phyloP scores from a whole-genome alignment of 2,113 vertebrate genomes.

The Hoplias malabaricus region DNA sequence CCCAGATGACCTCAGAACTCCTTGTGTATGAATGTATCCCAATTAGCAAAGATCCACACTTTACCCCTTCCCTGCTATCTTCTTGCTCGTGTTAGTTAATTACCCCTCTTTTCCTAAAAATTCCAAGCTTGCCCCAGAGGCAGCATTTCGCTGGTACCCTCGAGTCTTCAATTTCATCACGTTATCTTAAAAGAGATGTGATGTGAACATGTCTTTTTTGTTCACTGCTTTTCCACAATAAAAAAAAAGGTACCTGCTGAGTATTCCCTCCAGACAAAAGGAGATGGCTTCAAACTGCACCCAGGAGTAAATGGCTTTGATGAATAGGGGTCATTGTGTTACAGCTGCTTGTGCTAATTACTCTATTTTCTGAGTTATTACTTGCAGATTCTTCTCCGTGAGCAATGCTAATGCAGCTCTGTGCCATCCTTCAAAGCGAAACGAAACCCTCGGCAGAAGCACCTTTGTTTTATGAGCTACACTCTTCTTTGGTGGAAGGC shows the following conservation, averaged over 20 bases:
- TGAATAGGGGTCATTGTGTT: conserved; percentile 64
- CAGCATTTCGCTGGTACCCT: conserved; percentile 3
- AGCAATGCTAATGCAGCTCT: conserved; percentile 50
- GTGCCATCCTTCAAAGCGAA: conserved; percentile 39
- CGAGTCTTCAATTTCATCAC: conserved; percentile 8
- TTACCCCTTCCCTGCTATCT: not conserved
- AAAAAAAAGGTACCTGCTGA: conserved; percentile 21
- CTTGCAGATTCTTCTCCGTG: conserved; percentile 51
- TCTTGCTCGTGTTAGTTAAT: conserved; percentile 28
- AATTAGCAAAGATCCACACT: conserved; percentile 24
- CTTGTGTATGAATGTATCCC: conserved; percentile 24
- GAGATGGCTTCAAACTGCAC: conserved; percentile 52
- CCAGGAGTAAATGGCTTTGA: conserved; percentile 58
- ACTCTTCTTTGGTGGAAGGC: conserved; percentile 35
- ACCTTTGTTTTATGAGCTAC: conserved; percentile 31
- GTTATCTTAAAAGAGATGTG: not conserved
- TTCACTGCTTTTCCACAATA: not conserved
- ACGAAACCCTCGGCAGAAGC: conserved; percentile 21
- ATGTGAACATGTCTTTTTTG: not conserved
- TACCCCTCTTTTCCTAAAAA: conserved; percentile 26
- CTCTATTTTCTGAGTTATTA: conserved; percentile 64
- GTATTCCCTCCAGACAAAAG: conserved; percentile 34
- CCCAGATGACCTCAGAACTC: conserved; percentile 27
- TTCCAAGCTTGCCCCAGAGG: conserved; percentile 15
- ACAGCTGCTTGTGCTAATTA: conserved; percentile 64